Conservation (phyloP, 2,888 invertebrate species). For the Anticlea derivata region DNA sequence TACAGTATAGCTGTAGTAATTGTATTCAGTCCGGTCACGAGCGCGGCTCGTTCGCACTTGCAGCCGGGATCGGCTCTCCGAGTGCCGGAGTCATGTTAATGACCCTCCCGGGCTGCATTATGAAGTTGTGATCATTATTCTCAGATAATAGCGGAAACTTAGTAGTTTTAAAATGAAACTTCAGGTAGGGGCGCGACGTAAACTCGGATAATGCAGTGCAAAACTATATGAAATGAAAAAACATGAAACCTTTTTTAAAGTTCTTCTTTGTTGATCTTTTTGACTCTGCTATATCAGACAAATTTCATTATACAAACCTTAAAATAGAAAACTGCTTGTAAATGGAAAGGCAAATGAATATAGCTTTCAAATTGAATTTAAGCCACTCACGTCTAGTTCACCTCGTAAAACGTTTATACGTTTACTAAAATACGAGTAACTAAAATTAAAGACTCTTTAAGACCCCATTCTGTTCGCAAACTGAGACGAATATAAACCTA, state of each 20-base stretch:
- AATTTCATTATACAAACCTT: no score
- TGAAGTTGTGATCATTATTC: slow-evolving; percentile 44
- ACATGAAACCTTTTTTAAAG: no score
- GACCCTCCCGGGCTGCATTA: slow-evolving; percentile 47
- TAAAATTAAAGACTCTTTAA: slow-evolving; percentile 66
- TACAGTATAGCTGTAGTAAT: slow-evolving; percentile 57
- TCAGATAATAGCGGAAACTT: slow-evolving; percentile 25
- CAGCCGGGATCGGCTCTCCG: slow-evolving; percentile 20
- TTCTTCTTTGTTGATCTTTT: no score
- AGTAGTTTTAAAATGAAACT: slow-evolving; percentile 23
- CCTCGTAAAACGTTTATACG: slow-evolving; percentile 68
- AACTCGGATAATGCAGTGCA: neutral
- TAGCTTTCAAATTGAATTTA: slow-evolving; percentile 55
- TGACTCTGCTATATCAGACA: no score
- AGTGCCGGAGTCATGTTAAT: slow-evolving; percentile 47
- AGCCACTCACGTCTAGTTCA: slow-evolving; percentile 64
- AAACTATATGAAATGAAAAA: neutral
- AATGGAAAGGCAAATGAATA: slow-evolving; percentile 40
- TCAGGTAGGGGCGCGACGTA: slow-evolving; percentile 7
- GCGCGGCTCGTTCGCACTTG: slow-evolving; percentile 45
- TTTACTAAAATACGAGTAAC: slow-evolving; percentile 63
- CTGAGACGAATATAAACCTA: slow-evolving; percentile 51
- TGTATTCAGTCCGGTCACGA: slow-evolving; percentile 54
- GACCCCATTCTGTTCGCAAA: slow-evolving; percentile 56
- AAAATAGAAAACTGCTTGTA: neutral